A percentile compares a stretch with the other conserved stretches of the same genome.
phyloP scores from a whole-genome alignment of 2,113 vertebrate species.

The Bungarus multicinctus region DNA sequence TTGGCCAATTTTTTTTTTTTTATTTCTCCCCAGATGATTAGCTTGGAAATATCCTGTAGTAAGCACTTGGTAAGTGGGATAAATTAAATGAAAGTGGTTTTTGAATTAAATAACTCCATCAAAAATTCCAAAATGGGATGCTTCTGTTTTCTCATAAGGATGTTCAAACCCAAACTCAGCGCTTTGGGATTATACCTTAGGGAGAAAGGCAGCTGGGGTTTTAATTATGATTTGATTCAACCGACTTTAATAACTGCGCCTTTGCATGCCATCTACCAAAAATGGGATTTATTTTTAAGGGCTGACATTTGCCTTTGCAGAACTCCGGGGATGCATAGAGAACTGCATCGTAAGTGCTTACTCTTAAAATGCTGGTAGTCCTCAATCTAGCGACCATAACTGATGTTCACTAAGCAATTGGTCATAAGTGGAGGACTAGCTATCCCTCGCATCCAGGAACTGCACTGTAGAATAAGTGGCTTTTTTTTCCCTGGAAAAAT shows the following conservation, averaged over 20 bases:
- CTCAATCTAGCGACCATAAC: neutral
- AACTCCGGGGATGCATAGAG: neutral
- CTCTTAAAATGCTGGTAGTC: neutral
- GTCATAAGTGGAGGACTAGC: neutral
- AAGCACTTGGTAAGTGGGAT: neutral
- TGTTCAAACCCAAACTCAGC: neutral
- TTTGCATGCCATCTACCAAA: neutral
- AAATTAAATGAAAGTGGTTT: neutral
- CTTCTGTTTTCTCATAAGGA: rapidly evolving
- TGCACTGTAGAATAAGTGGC: neutral
- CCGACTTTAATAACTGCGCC: neutral
- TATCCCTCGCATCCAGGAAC: neutral
- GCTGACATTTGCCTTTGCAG: neutral
- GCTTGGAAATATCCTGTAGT: neutral
- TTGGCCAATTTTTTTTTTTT: neutral
- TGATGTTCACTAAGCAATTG: neutral
- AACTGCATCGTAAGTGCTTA: neutral
- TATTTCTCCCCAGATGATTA: neutral
- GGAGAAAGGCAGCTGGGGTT: neutral
- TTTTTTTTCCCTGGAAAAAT: neutral
- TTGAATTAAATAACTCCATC: neutral
- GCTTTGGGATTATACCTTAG: neutral
- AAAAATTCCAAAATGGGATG: neutral
- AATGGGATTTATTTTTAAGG: neutral
- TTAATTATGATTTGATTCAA: constrained; percentile 7